Base-by-base conservation (phyloP, 2,113 vertebrate species). In the Crotalus horridus region DNA sequence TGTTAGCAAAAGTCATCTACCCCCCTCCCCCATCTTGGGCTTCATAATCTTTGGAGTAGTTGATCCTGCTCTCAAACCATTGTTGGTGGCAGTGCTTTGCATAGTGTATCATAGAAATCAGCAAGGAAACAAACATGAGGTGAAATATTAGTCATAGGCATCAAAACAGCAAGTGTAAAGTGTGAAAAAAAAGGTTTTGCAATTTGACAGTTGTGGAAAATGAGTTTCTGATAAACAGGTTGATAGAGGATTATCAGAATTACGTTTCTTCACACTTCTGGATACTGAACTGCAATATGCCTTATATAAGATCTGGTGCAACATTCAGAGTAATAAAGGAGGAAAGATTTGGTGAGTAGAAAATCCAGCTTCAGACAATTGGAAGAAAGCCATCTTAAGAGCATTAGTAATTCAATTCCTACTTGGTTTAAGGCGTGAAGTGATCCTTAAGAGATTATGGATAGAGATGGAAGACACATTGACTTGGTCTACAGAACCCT, bases 31-130 rank as follows among this genome's bases (percentile, higher is more conserved):
- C 91, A 85, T 81, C 33, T 43, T 81, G 88, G 88, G 46, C 56
- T 53, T 86, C 74, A 54, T 33, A 85, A 48, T 92, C 90, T 94
- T 91, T 46, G 61, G 96, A 92, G 90, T 92, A 58, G 48, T n/a
- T 48, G 87, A 91, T 87, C 93, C 54, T 61, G 90, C 85, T 91
- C 90, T 91, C 56, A 92, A 92, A 64, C 59, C 51, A 90, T 12
- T 86, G 55, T 33, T 2, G 87, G 39, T 46, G 90, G 87, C 69
- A 59, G 23, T 55, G n/a, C 26, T 85, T 59, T 85, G 90, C n/a
- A 91, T 21, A 59, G 86, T n/a, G 15, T 54, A n/a, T 48, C n/a
- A 20, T 85, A 87, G 26, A 58, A 85, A 39, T 51, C 54, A 51
- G 88, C n/a, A 58, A 69, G 24, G 17, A 26, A n/a, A 21, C 8